Conservation (phyloP, 2,888 invertebrate genomes). For the Cantharis lateralis region DNA sequence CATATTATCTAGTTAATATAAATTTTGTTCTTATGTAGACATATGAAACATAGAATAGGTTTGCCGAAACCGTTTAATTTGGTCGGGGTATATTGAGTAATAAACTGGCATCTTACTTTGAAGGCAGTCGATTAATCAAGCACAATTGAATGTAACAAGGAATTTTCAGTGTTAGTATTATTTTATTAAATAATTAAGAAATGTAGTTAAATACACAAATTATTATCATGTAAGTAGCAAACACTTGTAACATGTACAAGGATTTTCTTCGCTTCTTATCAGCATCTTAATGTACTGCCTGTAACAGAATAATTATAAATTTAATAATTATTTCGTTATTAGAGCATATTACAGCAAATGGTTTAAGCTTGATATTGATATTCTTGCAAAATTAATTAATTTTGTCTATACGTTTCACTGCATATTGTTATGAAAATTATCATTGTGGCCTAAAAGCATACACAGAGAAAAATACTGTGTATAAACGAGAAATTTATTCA, state of each 20-base stretch:
- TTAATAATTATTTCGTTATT: not conserved
- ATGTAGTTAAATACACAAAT: not conserved
- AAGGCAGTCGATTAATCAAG: slow-evolving; percentile 24
- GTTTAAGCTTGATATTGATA: not conserved
- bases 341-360: not conserved
- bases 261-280: not conserved
- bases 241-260: not conserved
- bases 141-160: slow-evolving; percentile 14
- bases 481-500: too few species aligned
- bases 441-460: not conserved
- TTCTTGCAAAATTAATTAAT: not conserved
- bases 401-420: not conserved
- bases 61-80: slow-evolving; percentile 29
- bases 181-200: not conserved
- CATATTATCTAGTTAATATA: slow-evolving; percentile 9
- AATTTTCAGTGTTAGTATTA: slow-evolving; percentile 13
- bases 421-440: not conserved
- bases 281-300: not conserved
- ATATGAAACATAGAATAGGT: slow-evolving; percentile 19
- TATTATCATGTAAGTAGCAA: not conserved
- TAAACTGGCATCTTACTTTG: slow-evolving; percentile 18
- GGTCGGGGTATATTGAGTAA: slow-evolving; percentile 19
- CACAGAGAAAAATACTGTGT: not conserved
- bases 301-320: not conserved
- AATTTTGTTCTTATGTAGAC: slow-evolving; percentile 23